Percentiles rank a stretch among this genome's conserved stretches.
Conservation (phyloP, 1,140 invertebrate genomes). For the Metopolophium dirhodum region DNA sequence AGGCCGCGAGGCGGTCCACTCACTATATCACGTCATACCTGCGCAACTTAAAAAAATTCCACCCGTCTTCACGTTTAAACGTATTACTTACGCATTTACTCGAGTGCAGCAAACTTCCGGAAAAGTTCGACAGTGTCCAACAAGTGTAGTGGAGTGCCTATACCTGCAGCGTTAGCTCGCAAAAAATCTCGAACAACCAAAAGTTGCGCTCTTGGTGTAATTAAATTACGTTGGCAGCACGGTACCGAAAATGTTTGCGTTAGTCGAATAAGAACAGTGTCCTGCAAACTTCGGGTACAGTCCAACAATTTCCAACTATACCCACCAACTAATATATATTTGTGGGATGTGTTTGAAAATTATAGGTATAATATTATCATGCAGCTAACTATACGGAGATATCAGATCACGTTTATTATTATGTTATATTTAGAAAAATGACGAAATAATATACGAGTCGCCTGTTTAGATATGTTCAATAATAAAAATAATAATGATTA, state of each 20-base stretch:
- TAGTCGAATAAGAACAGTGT: not conserved
- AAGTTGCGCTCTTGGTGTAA: not conserved
- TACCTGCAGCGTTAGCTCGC: not conserved
- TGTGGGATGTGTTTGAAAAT: too few species aligned
- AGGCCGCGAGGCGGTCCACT: too few species aligned
- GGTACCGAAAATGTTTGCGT: not conserved
- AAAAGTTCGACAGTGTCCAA: not conserved
- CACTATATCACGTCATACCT: not conserved
- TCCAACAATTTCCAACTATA: not conserved
- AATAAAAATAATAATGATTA: not conserved
- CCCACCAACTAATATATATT: too few species aligned
- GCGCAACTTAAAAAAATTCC: not conserved
- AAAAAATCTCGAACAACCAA: not conserved
- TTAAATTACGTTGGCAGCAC: not conserved
- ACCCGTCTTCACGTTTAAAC: not conserved
- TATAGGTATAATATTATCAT: too few species aligned
- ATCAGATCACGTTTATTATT: not conserved
- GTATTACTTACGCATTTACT: not conserved
- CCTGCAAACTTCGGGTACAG: not conserved
- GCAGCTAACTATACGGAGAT: not conserved
- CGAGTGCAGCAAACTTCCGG: not conserved
- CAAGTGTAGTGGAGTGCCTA: not conserved
- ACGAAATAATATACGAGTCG: not conserved
- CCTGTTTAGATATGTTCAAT: too few species aligned
- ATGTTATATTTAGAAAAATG: not conserved